Evolutionary conservation across 23 tunicate genomes (phyloP).

Genomic region (Botrylloides violaceus): DNA sequence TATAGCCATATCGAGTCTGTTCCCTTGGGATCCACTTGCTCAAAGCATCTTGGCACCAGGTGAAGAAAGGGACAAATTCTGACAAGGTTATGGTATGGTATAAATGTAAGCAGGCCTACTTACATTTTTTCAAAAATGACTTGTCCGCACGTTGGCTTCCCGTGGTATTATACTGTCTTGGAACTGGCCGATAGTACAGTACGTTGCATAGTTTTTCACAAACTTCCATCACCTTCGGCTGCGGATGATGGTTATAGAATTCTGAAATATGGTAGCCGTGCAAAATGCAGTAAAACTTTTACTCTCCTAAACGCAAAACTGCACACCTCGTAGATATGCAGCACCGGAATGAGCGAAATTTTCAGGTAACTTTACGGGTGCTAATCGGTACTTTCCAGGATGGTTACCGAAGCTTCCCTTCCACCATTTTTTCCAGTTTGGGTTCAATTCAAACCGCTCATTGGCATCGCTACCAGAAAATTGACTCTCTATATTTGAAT

Average conservation of each 20-base stretch:
- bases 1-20: too few species aligned
- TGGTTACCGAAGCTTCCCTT: conserved; percentile 20
- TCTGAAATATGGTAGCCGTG: background rate
- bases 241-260: conserved; percentile 4
- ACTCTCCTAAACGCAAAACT: background rate
- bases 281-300: background rate
- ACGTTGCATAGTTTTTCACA: conserved; percentile 18
- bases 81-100: too few species aligned
- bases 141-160: background rate
- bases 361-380: conserved; percentile 41
- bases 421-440: conserved; percentile 65
- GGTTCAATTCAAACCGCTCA: background rate
- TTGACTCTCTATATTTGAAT: too few species aligned
- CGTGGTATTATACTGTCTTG: background rate
- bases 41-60: too few species aligned
- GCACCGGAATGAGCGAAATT: conserved; percentile 20
- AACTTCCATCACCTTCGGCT: background rate
- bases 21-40: too few species aligned
- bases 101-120: too few species aligned
- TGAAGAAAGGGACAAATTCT: too few species aligned
- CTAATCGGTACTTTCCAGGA: conserved; percentile 62
- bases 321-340: conserved; percentile 16
- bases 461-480: too few species aligned
- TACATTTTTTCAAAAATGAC: background rate
- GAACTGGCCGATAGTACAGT: conserved; percentile 10